Evolutionary conservation across 2,113 vertebrate species (phyloP), one percentile per base, ranked within the genome.

Genomic region (Trematocara stigmaticum): DNA sequence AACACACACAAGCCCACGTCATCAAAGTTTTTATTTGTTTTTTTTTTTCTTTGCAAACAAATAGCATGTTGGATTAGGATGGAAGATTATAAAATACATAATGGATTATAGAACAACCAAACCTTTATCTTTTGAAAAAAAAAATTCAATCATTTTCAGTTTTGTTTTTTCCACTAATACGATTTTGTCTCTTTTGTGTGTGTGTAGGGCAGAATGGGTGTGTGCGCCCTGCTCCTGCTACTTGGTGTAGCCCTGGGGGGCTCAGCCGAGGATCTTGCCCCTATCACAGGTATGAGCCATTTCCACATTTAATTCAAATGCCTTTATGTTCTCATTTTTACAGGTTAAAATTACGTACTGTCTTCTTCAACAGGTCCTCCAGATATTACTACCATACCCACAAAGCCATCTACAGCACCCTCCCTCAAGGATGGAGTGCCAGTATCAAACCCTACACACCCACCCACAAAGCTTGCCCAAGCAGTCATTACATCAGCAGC

Each of bases 151-250:
- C 52, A 61, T 86, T 80, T 51, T 11, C 9, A 6, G 40, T 69
- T 84, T 85, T 82, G 57, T 31, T 31, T 45, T 61, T 15, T 34
- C 13, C 13, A 9, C 38, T 29, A 9, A n/a, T 10, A 55, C 18
- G 3, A 7, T 34, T 10, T 40, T 64, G 34, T 38, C 10, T 64
- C 34, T 38, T 64, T 7, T 8, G 23, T 61, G 8, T 18, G 8
- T 61, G 57, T 34, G 57, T 90, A 99, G 98, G 97, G 97, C 97
- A 98, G 97, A 96, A 99, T 99, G 98, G 97, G 96, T 97, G 96
- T 96, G 94, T 97, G 97, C 96, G 91, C 97, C 95, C 96, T 98
- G 95, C 93, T 99, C 93, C 93, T 98, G 96, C 93, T 98, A 92
- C 94, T 98, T 0, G 94, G 93, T 93, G 93, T 97, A 84, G 94